Base-by-base conservation (phyloP, 2,113 vertebrate species). In the Nothobranchius furzeri region DNA sequence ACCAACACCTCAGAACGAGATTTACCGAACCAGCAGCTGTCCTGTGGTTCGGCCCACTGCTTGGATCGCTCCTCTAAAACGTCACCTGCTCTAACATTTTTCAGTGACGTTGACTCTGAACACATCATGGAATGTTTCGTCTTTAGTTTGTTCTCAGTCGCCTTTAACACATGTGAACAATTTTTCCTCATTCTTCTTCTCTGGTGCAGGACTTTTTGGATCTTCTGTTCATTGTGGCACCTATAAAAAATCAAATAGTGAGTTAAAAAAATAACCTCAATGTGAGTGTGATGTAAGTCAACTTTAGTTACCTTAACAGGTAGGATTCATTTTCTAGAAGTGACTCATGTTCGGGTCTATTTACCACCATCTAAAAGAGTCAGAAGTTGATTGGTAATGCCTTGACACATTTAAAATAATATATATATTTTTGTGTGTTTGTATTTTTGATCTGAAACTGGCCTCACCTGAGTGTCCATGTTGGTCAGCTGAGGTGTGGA, bases 1-100 rank as follows among this genome's bases (percentile, higher is more conserved):
- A 91, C 90, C 60, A 87, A 13, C 42, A 89, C 11, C 10, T 82
- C 77, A 54, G 51, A 48, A 7, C 66, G 59, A 64, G 30, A 50
- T 70, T 42, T 36, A 47, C 11, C 20, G n/a, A 78, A 50, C 56
- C 48, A 43, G 51, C 11, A 20, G 8, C 25, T 35, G 24, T 62
- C 9, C 37, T 40, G 37, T 40, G 37, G 37, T 40, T 40, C 37
- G 6, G 9, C 9, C 37, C 37, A 40, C 1, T 40, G 37, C 37
- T 40, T 7, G 37, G 37, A 7, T 40, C 37, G 37, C 6, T 7
- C 9, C 37, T 70, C 43, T n/a, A 60, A 20, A 69, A 13, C 30
- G 51, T 64, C 59, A 30, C 30, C 30, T 30, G 30, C 30, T 1
- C 30, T 3, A 46, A 60, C 45, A 12, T 0, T 57, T n/a, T 53